phyloP scores from a whole-genome alignment of 2,797 vertebrate genomes.

The Chrosomus eos region DNA sequence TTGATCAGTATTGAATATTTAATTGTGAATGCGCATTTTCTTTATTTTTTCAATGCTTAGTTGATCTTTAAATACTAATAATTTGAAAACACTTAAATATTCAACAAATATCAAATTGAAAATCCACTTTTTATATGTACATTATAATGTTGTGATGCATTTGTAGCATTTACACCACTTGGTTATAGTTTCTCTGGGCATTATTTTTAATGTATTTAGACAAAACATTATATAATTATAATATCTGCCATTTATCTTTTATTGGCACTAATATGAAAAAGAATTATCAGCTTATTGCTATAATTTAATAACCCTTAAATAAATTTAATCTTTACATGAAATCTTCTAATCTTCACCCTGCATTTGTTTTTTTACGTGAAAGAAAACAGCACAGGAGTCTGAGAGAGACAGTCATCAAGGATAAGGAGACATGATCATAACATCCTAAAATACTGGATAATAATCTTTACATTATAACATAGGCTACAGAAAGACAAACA shows the following conservation, averaged over 20 bases:
- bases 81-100: not conserved
- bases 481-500: slow-evolving; percentile 4
- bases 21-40: not conserved
- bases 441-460: slow-evolving; percentile 27
- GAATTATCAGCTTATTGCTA: too few species aligned
- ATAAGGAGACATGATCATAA: slow-evolving; percentile 48
- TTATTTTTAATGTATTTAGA: not conserved
- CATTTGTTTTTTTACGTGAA: too few species aligned
- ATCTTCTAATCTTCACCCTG: too few species aligned
- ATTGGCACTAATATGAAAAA: too few species aligned
- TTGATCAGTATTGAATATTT: not conserved
- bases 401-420: slow-evolving; percentile 30
- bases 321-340: too few species aligned
- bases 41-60: not conserved
- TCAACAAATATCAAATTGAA: not conserved
- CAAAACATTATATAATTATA: not conserved
- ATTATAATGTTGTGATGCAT: not conserved
- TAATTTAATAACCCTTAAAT: too few species aligned
- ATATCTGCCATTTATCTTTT: too few species aligned
- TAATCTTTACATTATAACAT: slow-evolving; percentile 16
- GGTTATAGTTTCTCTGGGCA: not conserved
- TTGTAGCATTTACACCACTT: not conserved
- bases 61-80: not conserved
- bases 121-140: not conserved
- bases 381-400: slow-evolving; percentile 16